phyloP scores from a whole-genome alignment of 2,888 invertebrate genomes.

The Amiota mariae region DNA sequence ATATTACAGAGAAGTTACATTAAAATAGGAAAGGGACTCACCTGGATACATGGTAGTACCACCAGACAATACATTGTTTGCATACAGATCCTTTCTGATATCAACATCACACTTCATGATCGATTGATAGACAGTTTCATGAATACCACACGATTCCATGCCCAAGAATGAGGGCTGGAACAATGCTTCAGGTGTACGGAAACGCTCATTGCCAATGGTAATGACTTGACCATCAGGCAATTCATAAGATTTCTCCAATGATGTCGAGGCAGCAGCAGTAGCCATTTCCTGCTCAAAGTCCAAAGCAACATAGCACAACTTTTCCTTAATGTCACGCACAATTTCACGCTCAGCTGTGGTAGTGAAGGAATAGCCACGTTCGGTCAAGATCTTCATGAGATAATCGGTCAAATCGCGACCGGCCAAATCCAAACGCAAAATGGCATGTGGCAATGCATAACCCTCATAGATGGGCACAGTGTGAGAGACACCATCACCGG shows the following conservation, averaged over 20 bases:
- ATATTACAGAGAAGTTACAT: neutral
- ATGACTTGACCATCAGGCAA: conserved; percentile 94
- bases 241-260: conserved; percentile 95
- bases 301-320: conserved; percentile 91
- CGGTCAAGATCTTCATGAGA: conserved; percentile 94
- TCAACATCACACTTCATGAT: conserved; percentile 98
- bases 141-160: conserved; percentile 91
- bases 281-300: conserved; percentile 97
- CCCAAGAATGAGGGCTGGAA: conserved; percentile 94
- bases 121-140: conserved; percentile 95
- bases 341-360: conserved; percentile 95
- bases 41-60: conserved; percentile 92
- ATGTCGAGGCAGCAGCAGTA: conserved; percentile 91
- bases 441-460: conserved; percentile 93
- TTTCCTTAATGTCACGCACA: conserved; percentile 96
- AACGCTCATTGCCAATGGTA: conserved; percentile 93
- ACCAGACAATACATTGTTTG: conserved; percentile 92
- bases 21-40: conserved; percentile 41
- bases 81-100: conserved; percentile 94
- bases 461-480: conserved; percentile 97
- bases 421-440: conserved; percentile 92
- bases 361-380: conserved; percentile 92
- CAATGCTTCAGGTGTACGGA: conserved; percentile 95
- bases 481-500: conserved; percentile 97
- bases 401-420: conserved; percentile 95